These are phyloP conservation scores for Tiphia femorata DNA, from an alignment of 2,888 invertebrate genomes.

Conservation along the genomic window DNA sequence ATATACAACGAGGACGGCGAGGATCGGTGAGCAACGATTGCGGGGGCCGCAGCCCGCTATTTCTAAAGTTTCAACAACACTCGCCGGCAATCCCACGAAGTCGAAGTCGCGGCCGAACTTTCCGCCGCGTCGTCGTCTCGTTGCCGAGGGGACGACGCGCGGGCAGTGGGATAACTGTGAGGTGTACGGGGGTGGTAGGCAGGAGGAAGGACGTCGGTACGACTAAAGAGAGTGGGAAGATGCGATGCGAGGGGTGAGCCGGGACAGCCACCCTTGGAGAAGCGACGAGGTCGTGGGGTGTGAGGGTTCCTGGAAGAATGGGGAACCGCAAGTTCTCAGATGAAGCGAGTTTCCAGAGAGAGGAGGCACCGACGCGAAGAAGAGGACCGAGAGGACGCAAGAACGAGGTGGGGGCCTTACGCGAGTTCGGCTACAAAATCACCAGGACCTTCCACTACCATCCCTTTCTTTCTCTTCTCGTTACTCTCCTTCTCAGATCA, in stretches of 20 bases:
- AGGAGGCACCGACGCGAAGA: conserved; percentile 7
- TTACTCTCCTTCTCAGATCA: not conserved
- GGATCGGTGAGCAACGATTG: conserved; percentile 41
- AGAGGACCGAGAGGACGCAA: conserved; percentile 2
- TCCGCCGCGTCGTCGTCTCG: conserved; percentile 30
- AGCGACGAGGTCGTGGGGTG: conserved; percentile 16
- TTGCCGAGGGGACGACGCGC: conserved; percentile 8
- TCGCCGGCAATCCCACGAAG: conserved; percentile 39
- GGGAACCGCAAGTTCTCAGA: conserved; percentile 34
- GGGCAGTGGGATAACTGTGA: too few relatives aligned
- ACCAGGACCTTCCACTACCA: conserved; percentile 27
- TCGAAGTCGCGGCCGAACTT: conserved; percentile 45
- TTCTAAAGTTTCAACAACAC: conserved; percentile 41
- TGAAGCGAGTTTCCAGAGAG: conserved; percentile 34
- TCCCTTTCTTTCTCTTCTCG: not conserved
- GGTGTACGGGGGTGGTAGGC: too few relatives aligned
- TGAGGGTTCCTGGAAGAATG: conserved; percentile 45
- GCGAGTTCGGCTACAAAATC: conserved; percentile 31
- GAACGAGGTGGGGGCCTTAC: conserved; percentile 1
- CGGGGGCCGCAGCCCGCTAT: conserved; percentile 26
- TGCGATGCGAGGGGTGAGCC: too few relatives aligned
- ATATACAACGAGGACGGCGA: conserved; percentile 4
- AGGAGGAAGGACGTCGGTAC: too few relatives aligned
- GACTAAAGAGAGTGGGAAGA: too few relatives aligned
- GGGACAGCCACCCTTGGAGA: conserved; percentile 3